Conservation (phyloP, 2,113 vertebrate species). For the Psilopsiagon aymara region DNA sequence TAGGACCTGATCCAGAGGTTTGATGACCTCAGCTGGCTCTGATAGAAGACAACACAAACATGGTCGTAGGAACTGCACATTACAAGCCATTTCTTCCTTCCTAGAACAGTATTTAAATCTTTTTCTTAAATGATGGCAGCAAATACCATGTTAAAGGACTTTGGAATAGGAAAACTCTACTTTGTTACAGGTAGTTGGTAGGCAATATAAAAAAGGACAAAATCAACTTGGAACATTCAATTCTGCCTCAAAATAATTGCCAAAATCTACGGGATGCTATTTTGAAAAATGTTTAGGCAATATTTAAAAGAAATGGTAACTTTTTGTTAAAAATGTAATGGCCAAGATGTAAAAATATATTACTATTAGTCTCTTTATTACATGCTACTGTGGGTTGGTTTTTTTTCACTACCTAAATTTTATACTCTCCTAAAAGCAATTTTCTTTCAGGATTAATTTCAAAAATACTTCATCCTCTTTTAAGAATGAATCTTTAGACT, state of each 20-base stretch:
- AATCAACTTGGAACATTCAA: neutral
- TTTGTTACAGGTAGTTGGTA: neutral
- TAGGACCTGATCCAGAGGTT: neutral
- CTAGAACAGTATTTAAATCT: neutral
- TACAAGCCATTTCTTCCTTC: neutral
- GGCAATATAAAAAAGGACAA: neutral
- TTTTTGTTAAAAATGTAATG: neutral
- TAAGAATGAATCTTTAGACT: neutral
- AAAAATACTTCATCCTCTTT: neutral
- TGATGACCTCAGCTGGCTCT: neutral
- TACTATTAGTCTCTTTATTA: neutral
- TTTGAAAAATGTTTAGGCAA: neutral
- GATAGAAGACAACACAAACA: neutral
- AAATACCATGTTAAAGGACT: neutral
- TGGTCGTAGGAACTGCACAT: accelerated
- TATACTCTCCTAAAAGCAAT: neutral
- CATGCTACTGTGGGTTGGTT: neutral
- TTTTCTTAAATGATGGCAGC: neutral
- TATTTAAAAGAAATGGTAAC: neutral
- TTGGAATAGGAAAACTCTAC: neutral
- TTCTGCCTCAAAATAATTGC: neutral
- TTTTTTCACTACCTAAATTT: neutral
- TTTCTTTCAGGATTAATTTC: neutral
- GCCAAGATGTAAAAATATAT: neutral
- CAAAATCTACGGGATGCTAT: neutral